phyloP scores from a whole-genome alignment of 37 sponge, comb jelly and placozoan genomes.

The Eunapius fragilis region DNA sequence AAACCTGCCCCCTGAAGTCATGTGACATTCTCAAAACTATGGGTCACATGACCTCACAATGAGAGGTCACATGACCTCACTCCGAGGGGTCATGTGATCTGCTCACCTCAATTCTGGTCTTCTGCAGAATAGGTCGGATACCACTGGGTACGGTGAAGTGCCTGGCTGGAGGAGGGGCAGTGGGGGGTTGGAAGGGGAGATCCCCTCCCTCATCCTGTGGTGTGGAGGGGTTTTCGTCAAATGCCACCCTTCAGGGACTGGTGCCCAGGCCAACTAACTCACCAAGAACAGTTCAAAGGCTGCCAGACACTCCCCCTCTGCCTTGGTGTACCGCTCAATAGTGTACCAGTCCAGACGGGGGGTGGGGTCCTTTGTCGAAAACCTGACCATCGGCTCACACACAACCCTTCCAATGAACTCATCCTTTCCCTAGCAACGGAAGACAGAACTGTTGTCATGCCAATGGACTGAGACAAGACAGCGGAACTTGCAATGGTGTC shows the following conservation, averaged over 20 bases:
- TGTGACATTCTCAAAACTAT: too few relatives aligned
- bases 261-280: not conserved
- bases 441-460: not conserved
- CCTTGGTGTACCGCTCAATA: conserved; percentile 54
- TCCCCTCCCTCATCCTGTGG: conserved; percentile 81
- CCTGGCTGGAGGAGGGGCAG: conserved; percentile 53
- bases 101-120: conserved; percentile 85
- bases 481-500: conserved; percentile 80
- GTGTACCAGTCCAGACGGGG: conserved; percentile 88
- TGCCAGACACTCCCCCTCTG: conserved; percentile 90
- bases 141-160: conserved; percentile 92
- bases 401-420: conserved; percentile 82
- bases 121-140: conserved; percentile 91
- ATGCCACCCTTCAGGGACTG: not conserved
- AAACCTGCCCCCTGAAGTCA: too few relatives aligned
- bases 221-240: not conserved
- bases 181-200: conserved; percentile 81
- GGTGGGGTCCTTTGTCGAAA: conserved; percentile 45
- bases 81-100: not conserved
- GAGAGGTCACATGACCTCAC: not conserved
- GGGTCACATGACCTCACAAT: not conserved
- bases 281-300: conserved; percentile 91
- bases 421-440: conserved; percentile 78
- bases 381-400: conserved; percentile 66
- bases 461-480: not conserved